Evolutionary conservation across 2,113 vertebrate genomes (phyloP).

Genomic region (Ptilorrhoa leucosticta): DNA sequence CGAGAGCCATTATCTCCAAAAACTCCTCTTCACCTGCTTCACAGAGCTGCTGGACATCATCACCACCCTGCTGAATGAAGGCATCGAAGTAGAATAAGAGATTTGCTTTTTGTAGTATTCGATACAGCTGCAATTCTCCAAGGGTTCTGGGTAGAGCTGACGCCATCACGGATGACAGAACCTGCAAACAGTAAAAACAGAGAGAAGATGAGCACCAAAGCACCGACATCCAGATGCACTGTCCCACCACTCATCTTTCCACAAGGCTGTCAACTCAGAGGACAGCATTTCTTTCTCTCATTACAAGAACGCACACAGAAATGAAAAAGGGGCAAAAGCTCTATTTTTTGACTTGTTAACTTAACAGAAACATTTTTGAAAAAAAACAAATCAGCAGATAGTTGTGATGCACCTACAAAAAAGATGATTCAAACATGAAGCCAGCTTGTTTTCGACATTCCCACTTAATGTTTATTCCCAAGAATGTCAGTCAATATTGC

Average conservation of each 20-base stretch:
- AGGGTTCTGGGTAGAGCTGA: conserved; percentile 92
- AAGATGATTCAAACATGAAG: background rate
- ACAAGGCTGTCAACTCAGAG: background rate
- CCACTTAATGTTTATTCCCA: background rate
- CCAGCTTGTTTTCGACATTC: conserved; percentile 11
- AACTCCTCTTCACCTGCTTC: conserved; percentile 98
- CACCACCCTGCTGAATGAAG: conserved; percentile 98
- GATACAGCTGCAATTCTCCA: conserved; percentile 95
- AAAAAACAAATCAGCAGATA: background rate
- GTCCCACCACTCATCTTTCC: background rate
- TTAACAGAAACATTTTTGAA: background rate
- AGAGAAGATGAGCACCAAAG: background rate
- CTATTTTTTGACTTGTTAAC: background rate
- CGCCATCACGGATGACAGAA: conserved; percentile 84
- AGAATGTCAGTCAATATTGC: background rate
- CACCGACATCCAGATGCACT: rapidly evolving
- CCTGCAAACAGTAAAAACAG: conserved; percentile 39
- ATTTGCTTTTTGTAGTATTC: conserved; percentile 94
- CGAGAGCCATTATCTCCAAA: conserved; percentile 97
- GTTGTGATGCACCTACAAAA: background rate
- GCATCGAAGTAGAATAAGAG: conserved; percentile 96
- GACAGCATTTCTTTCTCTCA: background rate
- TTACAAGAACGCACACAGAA: background rate
- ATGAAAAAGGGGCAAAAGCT: background rate
- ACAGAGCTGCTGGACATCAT: conserved; percentile 97